Percentiles rank a stretch among this genome's conserved stretches.
Evolutionary conservation across 2,888 invertebrate species (phyloP).

Genomic region (Cenopis cana): DNA sequence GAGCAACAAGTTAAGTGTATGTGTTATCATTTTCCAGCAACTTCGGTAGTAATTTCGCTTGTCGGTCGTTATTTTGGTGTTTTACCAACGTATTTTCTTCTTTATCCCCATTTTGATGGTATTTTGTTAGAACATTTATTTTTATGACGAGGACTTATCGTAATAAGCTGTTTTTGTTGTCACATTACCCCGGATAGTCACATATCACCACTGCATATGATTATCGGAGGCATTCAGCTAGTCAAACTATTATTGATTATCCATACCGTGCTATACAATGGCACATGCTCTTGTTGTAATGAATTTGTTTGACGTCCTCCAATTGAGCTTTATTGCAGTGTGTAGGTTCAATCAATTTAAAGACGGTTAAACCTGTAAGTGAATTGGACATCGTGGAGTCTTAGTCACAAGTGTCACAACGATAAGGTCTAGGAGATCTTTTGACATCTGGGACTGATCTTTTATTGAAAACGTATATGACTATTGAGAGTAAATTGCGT

Average conservation of each 20-base stretch:
- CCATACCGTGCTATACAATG: slow-evolving; percentile 52
- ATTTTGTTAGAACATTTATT: slow-evolving; percentile 11
- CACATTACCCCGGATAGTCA: slow-evolving; percentile 47
- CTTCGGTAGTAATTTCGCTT: slow-evolving; percentile 24
- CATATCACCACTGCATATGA: slow-evolving; percentile 51
- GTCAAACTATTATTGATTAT: slow-evolving; percentile 58
- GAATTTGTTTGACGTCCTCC: slow-evolving; percentile 16
- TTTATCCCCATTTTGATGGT: slow-evolving; percentile 16
- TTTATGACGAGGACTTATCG: slow-evolving; percentile 25
- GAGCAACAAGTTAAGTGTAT: slow-evolving; percentile 36
- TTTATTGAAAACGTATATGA: not conserved
- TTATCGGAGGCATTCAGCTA: slow-evolving; percentile 55
- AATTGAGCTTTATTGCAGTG: slow-evolving; percentile 25
- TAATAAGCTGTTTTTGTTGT: slow-evolving; percentile 46
- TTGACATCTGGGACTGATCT: not conserved
- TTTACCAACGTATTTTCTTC: slow-evolving; percentile 20
- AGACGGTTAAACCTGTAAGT: slow-evolving; percentile 13
- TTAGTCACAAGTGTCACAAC: not conserved
- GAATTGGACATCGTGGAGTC: not conserved
- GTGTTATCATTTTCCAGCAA: slow-evolving; percentile 21
- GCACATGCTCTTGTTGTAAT: slow-evolving; percentile 17
- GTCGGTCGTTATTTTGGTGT: slow-evolving; percentile 13
- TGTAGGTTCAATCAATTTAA: slow-evolving; percentile 9
- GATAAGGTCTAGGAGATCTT: not conserved
- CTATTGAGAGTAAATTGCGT: not conserved